phyloP scores from a whole-genome alignment of 2,113 vertebrate genomes.

The Vidua macroura region DNA sequence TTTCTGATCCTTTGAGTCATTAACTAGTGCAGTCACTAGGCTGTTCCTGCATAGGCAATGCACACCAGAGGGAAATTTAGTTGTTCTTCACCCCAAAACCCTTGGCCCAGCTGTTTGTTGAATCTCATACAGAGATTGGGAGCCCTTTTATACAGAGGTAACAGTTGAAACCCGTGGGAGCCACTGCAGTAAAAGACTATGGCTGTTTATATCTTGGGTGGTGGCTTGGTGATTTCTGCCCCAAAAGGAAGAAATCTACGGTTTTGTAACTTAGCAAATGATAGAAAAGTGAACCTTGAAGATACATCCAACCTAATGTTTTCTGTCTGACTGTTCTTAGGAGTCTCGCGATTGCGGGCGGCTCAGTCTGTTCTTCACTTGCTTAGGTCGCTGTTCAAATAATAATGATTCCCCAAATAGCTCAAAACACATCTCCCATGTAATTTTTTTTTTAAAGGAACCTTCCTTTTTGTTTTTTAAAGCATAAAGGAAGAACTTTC shows the following conservation, averaged over 20 bases:
- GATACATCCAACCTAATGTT: background rate
- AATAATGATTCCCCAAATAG: slow-evolving; percentile 57
- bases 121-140: background rate
- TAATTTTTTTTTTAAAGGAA: background rate
- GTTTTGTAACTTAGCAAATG: background rate
- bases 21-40: background rate
- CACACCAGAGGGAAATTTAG: background rate
- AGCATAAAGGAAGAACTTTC: background rate
- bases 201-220: background rate
- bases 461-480: background rate
- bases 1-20: background rate
- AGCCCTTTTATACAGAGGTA: background rate
- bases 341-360: background rate
- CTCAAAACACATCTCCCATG: background rate
- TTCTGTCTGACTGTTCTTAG: background rate
- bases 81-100: background rate
- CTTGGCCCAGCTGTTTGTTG: background rate
- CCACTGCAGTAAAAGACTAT: background rate
- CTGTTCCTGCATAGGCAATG: background rate
- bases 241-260: background rate
- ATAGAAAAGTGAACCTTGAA: background rate
- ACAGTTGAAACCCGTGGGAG: background rate
- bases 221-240: background rate
- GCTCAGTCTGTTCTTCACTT: slow-evolving; percentile 3
- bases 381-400: slow-evolving; percentile 43